Evolutionary conservation across 2,888 invertebrate species (phyloP).

Genomic region (Diarsia brunnea): DNA sequence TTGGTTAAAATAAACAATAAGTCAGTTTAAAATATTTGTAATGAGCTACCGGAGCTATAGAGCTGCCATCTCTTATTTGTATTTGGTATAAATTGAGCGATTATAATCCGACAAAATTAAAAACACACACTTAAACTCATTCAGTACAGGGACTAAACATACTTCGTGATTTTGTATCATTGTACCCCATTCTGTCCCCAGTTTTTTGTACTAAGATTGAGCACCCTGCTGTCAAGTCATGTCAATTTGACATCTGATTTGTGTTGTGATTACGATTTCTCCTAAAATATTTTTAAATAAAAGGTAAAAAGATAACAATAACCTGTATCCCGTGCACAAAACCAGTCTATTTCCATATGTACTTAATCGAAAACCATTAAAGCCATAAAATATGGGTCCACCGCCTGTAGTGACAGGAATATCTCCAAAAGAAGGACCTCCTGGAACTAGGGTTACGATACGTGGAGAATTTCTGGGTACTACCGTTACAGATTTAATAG

Average conservation of each 20-base stretch:
- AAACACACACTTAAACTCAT: too few species aligned
- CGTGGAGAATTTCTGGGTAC: slow-evolving; percentile 98
- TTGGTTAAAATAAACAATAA: too few species aligned
- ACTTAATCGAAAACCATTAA: neutral
- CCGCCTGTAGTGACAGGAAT: slow-evolving; percentile 98
- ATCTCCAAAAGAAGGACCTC: slow-evolving; percentile 99
- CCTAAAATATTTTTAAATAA: neutral
- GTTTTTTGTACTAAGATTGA: too few species aligned
- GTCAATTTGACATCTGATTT: slow-evolving; percentile 31
- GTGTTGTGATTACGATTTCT: slow-evolving; percentile 30
- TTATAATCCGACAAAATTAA: too few species aligned
- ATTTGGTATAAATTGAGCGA: too few species aligned
- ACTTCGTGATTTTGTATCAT: too few species aligned
- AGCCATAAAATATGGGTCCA: slow-evolving; percentile 90
- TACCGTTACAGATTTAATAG: slow-evolving; percentile 95
- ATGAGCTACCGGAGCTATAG: too few species aligned
- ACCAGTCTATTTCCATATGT: neutral
- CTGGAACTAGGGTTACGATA: slow-evolving; percentile 98
- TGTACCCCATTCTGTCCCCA: too few species aligned
- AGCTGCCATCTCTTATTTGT: too few species aligned
- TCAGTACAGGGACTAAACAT: too few species aligned
- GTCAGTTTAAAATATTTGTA: too few species aligned
- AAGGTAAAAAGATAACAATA: neutral
- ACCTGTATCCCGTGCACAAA: neutral
- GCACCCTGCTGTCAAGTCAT: too few species aligned